Percentiles rank a stretch among this genome's conserved stretches.
phyloP scores from a whole-genome alignment of 2,888 invertebrate species.

The Drosophila macrospina region DNA sequence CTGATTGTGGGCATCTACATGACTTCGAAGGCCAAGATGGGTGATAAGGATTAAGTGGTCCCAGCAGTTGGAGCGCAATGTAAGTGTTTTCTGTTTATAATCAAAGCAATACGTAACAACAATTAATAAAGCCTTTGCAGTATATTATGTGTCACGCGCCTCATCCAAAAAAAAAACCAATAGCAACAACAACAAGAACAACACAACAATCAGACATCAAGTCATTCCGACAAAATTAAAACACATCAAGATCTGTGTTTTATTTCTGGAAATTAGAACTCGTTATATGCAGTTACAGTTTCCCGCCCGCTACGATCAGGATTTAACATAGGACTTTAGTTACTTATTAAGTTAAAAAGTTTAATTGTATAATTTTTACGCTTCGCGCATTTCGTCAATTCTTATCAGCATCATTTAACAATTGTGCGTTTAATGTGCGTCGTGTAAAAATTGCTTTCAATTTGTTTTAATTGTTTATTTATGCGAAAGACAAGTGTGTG shows the following conservation, averaged over 20 bases:
- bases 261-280: conserved; percentile 71
- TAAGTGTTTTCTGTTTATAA: conserved; percentile 32
- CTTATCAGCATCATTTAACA: conserved; percentile 58
- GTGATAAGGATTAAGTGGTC: conserved; percentile 86
- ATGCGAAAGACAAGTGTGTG: conserved; percentile 62
- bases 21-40: conserved; percentile 93
- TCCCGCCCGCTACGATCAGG: conserved; percentile 32
- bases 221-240: conserved; percentile 64
- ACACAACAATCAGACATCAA: conserved; percentile 59
- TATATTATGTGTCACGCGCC: conserved; percentile 47
- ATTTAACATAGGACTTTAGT: conserved; percentile 70
- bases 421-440: conserved; percentile 60
- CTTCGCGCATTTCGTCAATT: conserved; percentile 57
- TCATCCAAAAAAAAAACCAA: conserved; percentile 26
- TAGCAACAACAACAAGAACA: conserved; percentile 40
- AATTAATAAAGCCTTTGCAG: conserved; percentile 38
- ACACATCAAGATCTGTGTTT: conserved; percentile 61
- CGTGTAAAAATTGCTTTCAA: conserved; percentile 62
- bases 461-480: conserved; percentile 41
- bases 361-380: conserved; percentile 62
- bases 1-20: conserved; percentile 99
- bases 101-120: conserved; percentile 17
- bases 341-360: conserved; percentile 70
- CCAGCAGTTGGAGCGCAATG: conserved; percentile 16
- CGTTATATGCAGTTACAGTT: conserved; percentile 59